Evolutionary conservation across 2,888 invertebrate species (phyloP).

Genomic region (Cephus pygmeus): DNA sequence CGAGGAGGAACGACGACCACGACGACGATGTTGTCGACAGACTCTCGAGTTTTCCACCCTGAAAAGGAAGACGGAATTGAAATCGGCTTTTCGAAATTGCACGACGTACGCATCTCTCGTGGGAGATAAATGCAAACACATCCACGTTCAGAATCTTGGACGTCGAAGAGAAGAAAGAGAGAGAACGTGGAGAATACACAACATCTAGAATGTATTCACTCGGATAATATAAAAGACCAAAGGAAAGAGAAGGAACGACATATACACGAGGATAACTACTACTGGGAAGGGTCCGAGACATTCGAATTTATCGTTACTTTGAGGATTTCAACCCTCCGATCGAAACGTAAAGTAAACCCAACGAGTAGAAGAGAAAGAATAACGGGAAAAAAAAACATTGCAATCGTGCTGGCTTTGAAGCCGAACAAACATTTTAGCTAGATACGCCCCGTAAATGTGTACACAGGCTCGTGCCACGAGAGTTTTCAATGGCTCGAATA

Average conservation of each 20-base stretch:
- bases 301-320: conserved; percentile 46
- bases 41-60: conserved; percentile 50
- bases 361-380: background rate
- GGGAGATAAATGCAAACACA: conserved; percentile 62
- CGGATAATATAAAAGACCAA: background rate
- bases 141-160: conserved; percentile 26
- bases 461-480: background rate
- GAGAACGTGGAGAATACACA: conserved; percentile 18
- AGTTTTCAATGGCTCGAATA: background rate
- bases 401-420: conserved; percentile 45
- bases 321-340: conserved; percentile 49
- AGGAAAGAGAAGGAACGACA: background rate
- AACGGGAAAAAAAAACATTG: conserved; percentile 28
- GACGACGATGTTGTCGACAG: background rate
- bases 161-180: conserved; percentile 18
- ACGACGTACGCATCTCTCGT: conserved; percentile 42
- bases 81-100: conserved; percentile 65
- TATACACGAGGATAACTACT: background rate
- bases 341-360: conserved; percentile 39
- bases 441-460: conserved; percentile 24
- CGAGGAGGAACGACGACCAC: background rate
- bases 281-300: conserved; percentile 16
- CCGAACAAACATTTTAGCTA: conserved; percentile 44
- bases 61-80: conserved; percentile 59
- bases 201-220: background rate